Percentiles rank a stretch among this genome's conserved stretches.
Conservation (phyloP, 2,888 invertebrate genomes). For the Apoderus coryli region DNA sequence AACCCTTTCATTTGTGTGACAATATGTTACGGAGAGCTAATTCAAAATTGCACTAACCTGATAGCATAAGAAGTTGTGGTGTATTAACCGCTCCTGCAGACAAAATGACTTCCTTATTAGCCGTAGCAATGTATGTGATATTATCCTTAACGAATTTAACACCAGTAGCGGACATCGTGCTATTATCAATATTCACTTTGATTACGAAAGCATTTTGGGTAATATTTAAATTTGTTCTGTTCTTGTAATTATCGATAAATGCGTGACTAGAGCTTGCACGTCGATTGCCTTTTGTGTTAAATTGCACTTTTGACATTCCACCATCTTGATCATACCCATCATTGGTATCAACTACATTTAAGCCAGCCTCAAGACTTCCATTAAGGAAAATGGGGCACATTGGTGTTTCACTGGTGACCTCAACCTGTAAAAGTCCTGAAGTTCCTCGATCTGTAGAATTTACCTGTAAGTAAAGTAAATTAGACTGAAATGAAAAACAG, state of each 20-base stretch:
- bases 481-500: no score
- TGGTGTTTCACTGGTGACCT: no score
- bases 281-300: constrained; percentile 60
- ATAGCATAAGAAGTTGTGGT: constrained; percentile 66
- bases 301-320: constrained; percentile 39
- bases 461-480: no score
- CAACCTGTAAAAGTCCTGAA: no score
- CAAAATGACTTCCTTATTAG: constrained; percentile 64
- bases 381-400: no score
- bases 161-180: constrained; percentile 51
- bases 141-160: constrained; percentile 62
- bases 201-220: constrained; percentile 62
- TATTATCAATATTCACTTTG: constrained; percentile 51
- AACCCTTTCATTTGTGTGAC: no score
- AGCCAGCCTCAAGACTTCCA: no score
- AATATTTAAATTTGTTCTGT: constrained; percentile 57
- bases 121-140: constrained; percentile 45
- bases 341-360: no score
- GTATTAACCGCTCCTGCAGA: constrained; percentile 75
- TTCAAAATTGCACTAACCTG: no score
- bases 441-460: no score
- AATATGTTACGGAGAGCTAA: no score
- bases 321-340: no score
- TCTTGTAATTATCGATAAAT: constrained; percentile 51
- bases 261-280: constrained; percentile 72